Conservation (phyloP, 37 sponge, comb jelly and placozoan genomes). For the Diacarnus erythraeanus region DNA sequence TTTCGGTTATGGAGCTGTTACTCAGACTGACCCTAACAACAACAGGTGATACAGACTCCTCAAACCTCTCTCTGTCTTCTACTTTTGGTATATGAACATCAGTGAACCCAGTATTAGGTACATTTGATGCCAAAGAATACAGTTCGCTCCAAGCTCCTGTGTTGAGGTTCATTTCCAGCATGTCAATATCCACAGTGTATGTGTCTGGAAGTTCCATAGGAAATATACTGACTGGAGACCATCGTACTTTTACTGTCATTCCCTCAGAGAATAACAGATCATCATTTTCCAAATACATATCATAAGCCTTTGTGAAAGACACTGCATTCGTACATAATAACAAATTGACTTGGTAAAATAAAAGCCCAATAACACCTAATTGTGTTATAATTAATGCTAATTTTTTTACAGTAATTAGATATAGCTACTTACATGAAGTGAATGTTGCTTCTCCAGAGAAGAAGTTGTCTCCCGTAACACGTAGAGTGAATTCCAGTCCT, state of each 20-base stretch:
- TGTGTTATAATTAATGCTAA: too few species aligned
- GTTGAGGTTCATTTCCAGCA: neutral
- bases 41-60: slow-evolving; percentile 7
- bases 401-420: neutral
- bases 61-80: neutral
- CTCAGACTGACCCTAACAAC: slow-evolving; percentile 17
- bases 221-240: slow-evolving; percentile 23
- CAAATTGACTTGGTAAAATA: too few species aligned
- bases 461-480: neutral
- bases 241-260: neutral
- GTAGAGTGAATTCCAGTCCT: slow-evolving; percentile 2
- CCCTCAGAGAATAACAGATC: slow-evolving; percentile 7
- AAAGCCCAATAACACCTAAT: too few species aligned
- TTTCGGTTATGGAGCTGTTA: neutral
- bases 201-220: neutral
- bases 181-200: slow-evolving; percentile 20
- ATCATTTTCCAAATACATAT: slow-evolving; percentile 11
- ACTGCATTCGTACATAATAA: neutral
- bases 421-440: slow-evolving; percentile 18
- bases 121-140: neutral
- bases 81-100: slow-evolving; percentile 17
- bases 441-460: neutral
- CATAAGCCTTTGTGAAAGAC: slow-evolving; percentile 12
- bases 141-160: neutral
- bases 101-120: slow-evolving; percentile 14